Conservation (phyloP, 2,888 invertebrate genomes). For the Luperina testacea region DNA sequence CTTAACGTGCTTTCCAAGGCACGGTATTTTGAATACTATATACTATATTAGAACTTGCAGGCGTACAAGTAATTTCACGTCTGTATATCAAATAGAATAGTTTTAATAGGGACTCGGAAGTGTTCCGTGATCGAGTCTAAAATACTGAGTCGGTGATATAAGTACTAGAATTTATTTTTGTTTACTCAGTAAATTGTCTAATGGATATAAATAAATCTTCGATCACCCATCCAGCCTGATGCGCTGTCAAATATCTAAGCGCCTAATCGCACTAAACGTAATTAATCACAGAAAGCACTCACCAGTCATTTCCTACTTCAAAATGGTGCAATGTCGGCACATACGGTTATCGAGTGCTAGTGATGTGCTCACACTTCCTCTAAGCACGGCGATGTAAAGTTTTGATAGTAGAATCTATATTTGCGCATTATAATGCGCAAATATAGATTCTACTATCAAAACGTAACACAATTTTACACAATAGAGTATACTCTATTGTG, state of each 20-base stretch:
- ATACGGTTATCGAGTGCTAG: conserved; percentile 41
- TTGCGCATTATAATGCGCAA: no score
- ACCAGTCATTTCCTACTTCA: conserved; percentile 73
- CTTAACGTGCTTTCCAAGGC: neutral
- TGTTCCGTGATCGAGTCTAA: neutral
- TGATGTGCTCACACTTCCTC: conserved; percentile 46
- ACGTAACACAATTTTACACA: neutral
- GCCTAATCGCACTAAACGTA: conserved; percentile 56
- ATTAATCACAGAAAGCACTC: conserved; percentile 72
- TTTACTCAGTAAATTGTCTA: conserved; percentile 35
- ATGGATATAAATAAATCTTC: conserved; percentile 32
- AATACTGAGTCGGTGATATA: neutral
- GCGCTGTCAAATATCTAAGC: conserved; percentile 53
- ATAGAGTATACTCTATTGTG: neutral
- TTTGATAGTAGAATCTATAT: neutral
- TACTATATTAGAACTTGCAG: no score
- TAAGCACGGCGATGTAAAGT: neutral
- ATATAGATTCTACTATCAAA: no score
- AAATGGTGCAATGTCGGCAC: conserved; percentile 61
- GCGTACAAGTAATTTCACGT: neutral
- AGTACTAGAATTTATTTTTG: conserved; percentile 16
- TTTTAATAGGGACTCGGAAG: neutral
- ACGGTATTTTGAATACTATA: neutral
- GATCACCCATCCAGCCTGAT: conserved; percentile 33
- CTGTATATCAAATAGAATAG: neutral